phyloP scores from a whole-genome alignment of 2,888 invertebrate species.

The Nudaria mundana region DNA sequence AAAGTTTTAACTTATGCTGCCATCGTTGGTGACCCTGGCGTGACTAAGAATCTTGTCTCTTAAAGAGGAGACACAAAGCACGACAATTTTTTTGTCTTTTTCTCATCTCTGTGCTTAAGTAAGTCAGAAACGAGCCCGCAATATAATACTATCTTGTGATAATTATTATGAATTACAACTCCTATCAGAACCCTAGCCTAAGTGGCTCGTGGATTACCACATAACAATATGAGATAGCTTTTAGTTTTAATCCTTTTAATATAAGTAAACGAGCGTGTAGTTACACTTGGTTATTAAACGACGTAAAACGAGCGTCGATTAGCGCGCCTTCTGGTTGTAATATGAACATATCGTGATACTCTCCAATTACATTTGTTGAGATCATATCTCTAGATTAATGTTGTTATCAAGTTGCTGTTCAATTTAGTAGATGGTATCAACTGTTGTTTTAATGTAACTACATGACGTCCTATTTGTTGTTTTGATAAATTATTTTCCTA shows the following conservation, averaged over 20 bases:
- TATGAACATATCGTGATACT: constrained; percentile 46
- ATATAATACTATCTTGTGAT: too few relatives aligned
- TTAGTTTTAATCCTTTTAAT: constrained; percentile 20
- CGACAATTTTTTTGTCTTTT: background rate
- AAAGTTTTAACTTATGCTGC: too few relatives aligned
- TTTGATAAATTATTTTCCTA: background rate
- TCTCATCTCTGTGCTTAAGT: background rate
- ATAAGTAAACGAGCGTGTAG: constrained; percentile 22
- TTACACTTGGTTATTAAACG: constrained; percentile 21
- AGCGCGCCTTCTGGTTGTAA: constrained; percentile 32
- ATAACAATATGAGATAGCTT: constrained; percentile 8
- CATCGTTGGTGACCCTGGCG: too few relatives aligned
- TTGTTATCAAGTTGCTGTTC: constrained; percentile 55
- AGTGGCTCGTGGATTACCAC: too few relatives aligned
- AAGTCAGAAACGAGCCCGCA: background rate
- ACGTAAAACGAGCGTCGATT: constrained; percentile 26
- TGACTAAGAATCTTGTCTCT: too few relatives aligned
- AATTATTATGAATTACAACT: too few relatives aligned
- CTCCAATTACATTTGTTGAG: constrained; percentile 50
- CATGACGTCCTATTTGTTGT: constrained; percentile 11
- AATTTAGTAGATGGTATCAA: constrained; percentile 49
- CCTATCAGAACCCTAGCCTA: too few relatives aligned
- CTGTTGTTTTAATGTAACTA: constrained; percentile 49
- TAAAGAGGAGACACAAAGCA: too few relatives aligned
- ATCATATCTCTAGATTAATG: constrained; percentile 58